Evolutionary conservation across 1,140 invertebrate species (phyloP), one percentile per base, ranked within the genome.

Genomic region (Bombyx mandarina): DNA sequence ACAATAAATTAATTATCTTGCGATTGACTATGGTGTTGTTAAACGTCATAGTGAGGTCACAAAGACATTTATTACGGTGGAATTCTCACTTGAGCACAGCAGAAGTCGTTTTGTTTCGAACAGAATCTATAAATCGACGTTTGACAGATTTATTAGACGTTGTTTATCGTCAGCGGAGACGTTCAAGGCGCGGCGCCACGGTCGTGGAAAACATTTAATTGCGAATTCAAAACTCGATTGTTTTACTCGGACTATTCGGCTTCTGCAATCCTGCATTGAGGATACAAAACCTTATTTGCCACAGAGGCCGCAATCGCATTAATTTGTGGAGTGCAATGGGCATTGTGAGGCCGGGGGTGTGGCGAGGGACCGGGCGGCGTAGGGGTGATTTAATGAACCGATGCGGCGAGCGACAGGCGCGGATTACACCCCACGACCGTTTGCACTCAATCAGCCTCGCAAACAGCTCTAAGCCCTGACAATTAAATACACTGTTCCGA

Each of bases 391-490:
- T 86, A 86, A 86, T 86, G 79, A 86, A 81, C 76, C 79, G 77
- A 75, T 73, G 77, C 78, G 79, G 80, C 66, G 71, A 77, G 73
- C 73, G 77, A 81, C 79, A 78, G 65, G 71, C 74, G 73, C 63
- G 80, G 80, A 83, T 83, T 82, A 77, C 78, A 77, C 78, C 82
- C 79, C 77, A 69, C 75, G 62, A 69, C 60, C 76, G 77, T 82
- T 85, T 78, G 83, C 83, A 86, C 82, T 86, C 83, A 86, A 86
- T 86, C 83, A 85, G 78, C 68, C 80, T 76, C 73, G 77, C 81
- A 85, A 86, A 85, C 80, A 86, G 73, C 76, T 70, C 79, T 78
- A 79, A 84, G 76, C 81, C 71, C 69, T 70, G 69, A 76, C 82
- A 86, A 86, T 86, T 86, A 86, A 85, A 85, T 85, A 82, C 77